Percentiles rank a stretch among this genome's conserved stretches.
Evolutionary conservation across 2,888 invertebrate species (phyloP).

Genomic region (Drosophila anomelani): DNA sequence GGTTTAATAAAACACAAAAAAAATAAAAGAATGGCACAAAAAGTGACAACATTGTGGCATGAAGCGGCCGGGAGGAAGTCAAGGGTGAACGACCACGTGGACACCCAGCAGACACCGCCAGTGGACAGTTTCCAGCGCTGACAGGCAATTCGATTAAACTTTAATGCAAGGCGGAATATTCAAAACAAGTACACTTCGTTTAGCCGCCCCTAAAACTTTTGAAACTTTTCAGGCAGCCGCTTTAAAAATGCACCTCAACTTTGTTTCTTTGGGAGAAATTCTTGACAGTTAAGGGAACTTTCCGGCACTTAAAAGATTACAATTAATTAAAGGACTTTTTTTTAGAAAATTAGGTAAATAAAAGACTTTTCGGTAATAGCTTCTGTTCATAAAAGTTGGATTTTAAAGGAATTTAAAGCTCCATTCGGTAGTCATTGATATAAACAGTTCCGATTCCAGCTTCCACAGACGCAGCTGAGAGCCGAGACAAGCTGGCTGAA

Average conservation of each 20-base stretch:
- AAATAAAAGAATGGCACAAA: slow-evolving; percentile 17
- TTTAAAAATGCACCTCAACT: slow-evolving; percentile 5
- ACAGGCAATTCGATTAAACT: slow-evolving; percentile 47
- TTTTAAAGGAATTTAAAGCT: not conserved
- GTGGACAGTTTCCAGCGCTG: slow-evolving; percentile 11
- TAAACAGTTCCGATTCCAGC: slow-evolving; percentile 19
- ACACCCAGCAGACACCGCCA: slow-evolving; percentile 19
- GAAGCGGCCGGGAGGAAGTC: slow-evolving; percentile 28
- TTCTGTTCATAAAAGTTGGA: not conserved
- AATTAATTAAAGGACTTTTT: not conserved
- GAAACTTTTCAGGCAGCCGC: slow-evolving; percentile 5
- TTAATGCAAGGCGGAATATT: slow-evolving; percentile 34
- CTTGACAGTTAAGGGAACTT: not conserved
- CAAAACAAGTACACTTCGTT: slow-evolving; percentile 8
- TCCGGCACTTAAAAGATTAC: not conserved
- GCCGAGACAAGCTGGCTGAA: slow-evolving; percentile 28
- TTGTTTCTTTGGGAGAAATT: not conserved
- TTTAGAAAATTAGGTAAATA: not conserved
- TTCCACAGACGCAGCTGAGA: slow-evolving; percentile 18
- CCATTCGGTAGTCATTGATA: slow-evolving; percentile 54
- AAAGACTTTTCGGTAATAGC: not conserved
- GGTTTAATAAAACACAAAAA: slow-evolving; percentile 23
- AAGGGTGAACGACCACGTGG: slow-evolving; percentile 45
- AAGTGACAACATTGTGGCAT: slow-evolving; percentile 56
- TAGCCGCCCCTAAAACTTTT: slow-evolving; percentile 13